Conservation (phyloP, 1,140 invertebrate genomes). For the Sitophilus oryzae region DNA sequence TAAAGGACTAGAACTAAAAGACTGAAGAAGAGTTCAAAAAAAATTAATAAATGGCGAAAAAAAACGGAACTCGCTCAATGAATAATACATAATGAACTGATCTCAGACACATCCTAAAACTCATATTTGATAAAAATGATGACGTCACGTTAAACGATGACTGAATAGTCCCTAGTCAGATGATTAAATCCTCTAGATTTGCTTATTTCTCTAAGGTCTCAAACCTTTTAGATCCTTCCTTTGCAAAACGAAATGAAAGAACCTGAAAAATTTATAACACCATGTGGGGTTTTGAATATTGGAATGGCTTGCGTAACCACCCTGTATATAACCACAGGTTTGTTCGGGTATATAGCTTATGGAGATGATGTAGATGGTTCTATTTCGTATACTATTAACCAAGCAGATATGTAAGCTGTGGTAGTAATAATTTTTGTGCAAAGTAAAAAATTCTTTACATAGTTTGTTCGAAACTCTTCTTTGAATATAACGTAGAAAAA, state of each 20-base stretch:
- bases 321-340: slow-evolving; percentile 68
- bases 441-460: slow-evolving; percentile 59
- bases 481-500: no score
- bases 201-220: slow-evolving; percentile 1
- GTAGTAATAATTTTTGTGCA: slow-evolving; percentile 63
- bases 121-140: no score
- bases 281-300: slow-evolving; percentile 68
- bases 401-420: slow-evolving; percentile 53
- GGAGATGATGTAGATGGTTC: slow-evolving; percentile 57
- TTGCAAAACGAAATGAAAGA: slow-evolving; percentile 81
- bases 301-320: slow-evolving; percentile 67
- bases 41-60: no score
- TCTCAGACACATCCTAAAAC: no score
- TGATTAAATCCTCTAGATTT: no score
- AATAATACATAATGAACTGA: no score
- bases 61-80: no score
- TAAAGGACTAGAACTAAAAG: no score
- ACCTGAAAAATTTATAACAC: slow-evolving; percentile 61
- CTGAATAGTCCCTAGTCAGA: no score
- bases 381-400: slow-evolving; percentile 63
- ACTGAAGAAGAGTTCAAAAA: no score
- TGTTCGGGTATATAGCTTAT: slow-evolving; percentile 74
- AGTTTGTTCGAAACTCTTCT: no score
- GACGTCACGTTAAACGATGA: no score
- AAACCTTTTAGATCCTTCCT: slow-evolving; percentile 62